Percentiles rank a stretch among this genome's conserved stretches.
Conservation (phyloP, 2,888 invertebrate species). For the Athalia circularis region DNA sequence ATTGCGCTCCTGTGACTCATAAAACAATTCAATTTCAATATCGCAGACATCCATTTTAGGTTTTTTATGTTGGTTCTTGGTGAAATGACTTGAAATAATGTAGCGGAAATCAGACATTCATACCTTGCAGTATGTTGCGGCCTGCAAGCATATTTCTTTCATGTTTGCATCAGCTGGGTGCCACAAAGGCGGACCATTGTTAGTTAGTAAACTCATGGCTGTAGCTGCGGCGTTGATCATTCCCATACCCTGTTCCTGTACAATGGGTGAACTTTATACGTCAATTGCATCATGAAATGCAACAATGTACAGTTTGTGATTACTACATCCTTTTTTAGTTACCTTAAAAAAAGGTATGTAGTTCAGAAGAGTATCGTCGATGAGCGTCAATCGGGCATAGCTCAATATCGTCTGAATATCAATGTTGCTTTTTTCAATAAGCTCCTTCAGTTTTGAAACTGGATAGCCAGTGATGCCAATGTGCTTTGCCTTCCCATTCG, state of each 20-base stretch:
- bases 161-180: constrained; percentile 84
- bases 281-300: neutral
- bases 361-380: constrained; percentile 85
- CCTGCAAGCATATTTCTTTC: constrained; percentile 79
- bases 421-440: constrained; percentile 80
- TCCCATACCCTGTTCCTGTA: constrained; percentile 82
- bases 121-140: constrained; percentile 82
- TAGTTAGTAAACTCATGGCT: constrained; percentile 89
- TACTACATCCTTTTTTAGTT: neutral
- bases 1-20: constrained; percentile 74
- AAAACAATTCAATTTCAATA: neutral
- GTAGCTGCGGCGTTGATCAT: constrained; percentile 90
- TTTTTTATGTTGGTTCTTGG: too few relatives aligned
- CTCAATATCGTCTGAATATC: constrained; percentile 84
- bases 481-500: constrained; percentile 83
- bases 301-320: neutral
- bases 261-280: neutral
- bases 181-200: constrained; percentile 85
- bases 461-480: constrained; percentile 95
- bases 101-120: neutral
- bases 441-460: constrained; percentile 84
- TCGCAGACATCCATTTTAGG: too few relatives aligned
- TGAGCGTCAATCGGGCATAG: constrained; percentile 87
- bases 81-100: neutral
- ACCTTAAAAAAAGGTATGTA: constrained; percentile 88